phyloP scores from a whole-genome alignment of 2,113 vertebrate species.

The Ariopsis seemanni region DNA sequence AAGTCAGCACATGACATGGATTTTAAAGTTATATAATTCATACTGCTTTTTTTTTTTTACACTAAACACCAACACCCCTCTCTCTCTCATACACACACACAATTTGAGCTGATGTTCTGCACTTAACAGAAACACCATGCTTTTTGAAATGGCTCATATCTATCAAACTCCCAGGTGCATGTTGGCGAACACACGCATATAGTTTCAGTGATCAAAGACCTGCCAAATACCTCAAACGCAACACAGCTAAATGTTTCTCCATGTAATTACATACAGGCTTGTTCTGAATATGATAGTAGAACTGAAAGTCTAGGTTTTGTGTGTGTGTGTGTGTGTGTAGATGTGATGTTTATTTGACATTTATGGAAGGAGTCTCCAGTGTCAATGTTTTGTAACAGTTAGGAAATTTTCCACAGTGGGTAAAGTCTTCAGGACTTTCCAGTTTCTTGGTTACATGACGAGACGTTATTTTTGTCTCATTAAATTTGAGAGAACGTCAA shows the following conservation, averaged over 20 bases:
- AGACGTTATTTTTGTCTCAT: neutral
- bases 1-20: neutral
- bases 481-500: neutral
- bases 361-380: neutral
- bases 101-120: neutral
- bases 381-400: neutral
- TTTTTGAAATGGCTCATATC: neutral
- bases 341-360: neutral
- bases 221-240: neutral
- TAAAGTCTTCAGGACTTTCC: neutral
- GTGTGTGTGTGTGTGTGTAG: neutral
- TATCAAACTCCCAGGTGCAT: neutral
- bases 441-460: neutral
- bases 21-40: neutral
- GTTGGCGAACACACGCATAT: neutral
- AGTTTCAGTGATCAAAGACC: slow-evolving; percentile 2
- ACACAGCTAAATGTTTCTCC: neutral
- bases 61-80: neutral
- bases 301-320: neutral
- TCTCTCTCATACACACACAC: neutral
- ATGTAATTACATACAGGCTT: neutral
- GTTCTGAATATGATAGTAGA: neutral
- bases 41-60: neutral
- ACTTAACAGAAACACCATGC: neutral
- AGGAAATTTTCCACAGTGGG: neutral